Evolutionary conservation across 2,797 vertebrate genomes (phyloP).

Genomic region (Cygnus olor): DNA sequence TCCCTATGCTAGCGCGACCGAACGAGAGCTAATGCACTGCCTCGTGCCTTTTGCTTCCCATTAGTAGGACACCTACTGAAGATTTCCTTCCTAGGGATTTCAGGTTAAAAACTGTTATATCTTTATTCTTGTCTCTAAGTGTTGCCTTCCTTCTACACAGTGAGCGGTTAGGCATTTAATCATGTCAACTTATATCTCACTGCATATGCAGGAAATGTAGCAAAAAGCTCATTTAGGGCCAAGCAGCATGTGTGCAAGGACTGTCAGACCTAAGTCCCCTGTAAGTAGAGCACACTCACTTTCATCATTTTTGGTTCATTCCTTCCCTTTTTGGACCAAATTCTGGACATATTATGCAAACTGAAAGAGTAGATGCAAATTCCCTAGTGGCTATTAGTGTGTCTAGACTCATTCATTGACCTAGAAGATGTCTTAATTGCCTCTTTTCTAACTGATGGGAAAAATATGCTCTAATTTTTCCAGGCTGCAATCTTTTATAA

Average conservation of each 20-base stretch:
- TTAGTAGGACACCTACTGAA: neutral
- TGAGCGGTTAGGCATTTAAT: neutral
- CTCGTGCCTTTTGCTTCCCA: neutral
- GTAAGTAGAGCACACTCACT: conserved; percentile 7
- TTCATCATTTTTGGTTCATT: neutral
- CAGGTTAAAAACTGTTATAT: neutral
- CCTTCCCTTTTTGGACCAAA: conserved; percentile 39
- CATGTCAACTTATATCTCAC: neutral
- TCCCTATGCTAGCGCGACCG: neutral
- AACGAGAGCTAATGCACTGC: neutral
- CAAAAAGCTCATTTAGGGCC: neutral
- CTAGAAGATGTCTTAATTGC: conserved; percentile 62
- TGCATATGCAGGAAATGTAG: neutral
- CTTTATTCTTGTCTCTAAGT: neutral
- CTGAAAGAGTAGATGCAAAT: conserved; percentile 33
- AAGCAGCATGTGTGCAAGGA: neutral
- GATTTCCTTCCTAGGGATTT: neutral
- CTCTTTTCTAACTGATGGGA: conserved; percentile 18
- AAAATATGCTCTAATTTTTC: conserved; percentile 10
- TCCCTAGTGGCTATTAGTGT: conserved; percentile 34
- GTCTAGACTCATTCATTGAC: conserved; percentile 70
- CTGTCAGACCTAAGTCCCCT: neutral
- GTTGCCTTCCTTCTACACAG: neutral
- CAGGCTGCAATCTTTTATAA: neutral
- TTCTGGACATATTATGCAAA: conserved; percentile 15